phyloP scores from a whole-genome alignment of 1,140 invertebrate genomes.

The Metopolophium dirhodum region DNA sequence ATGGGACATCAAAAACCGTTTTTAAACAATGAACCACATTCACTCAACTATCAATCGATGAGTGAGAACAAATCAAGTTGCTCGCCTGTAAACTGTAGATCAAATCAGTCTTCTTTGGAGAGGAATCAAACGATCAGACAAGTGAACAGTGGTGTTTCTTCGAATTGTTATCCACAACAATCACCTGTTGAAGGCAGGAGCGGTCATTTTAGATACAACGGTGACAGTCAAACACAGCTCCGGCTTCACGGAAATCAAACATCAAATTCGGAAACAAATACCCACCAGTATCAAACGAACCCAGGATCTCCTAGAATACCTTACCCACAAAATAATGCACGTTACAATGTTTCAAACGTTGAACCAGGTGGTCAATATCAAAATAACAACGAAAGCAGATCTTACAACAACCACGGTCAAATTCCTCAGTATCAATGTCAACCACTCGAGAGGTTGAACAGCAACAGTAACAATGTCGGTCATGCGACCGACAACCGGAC shows the following conservation, averaged over 20 bases:
- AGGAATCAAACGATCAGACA: conserved; percentile 28
- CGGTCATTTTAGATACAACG: conserved; percentile 32
- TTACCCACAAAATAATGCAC: background rate
- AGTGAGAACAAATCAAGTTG: background rate
- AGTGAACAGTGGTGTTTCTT: background rate
- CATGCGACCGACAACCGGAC: conserved; percentile 24
- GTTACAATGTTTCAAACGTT: conserved; percentile 11
- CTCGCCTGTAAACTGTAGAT: conserved; percentile 35
- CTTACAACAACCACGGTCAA: conserved; percentile 17
- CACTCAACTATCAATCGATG: conserved; percentile 23
- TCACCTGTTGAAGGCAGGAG: conserved; percentile 33
- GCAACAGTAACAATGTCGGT: background rate
- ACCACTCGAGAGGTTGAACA: conserved; percentile 9
- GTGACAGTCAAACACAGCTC: conserved; percentile 6
- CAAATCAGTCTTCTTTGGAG: conserved; percentile 51
- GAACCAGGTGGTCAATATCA: conserved; percentile 20
- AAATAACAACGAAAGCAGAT: conserved; percentile 33
- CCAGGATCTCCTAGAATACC: background rate
- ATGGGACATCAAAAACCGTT: conserved; percentile 38
- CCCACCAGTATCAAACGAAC: conserved; percentile 9
- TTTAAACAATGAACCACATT: conserved; percentile 23
- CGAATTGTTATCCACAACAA: conserved; percentile 37
- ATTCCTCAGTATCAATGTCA: conserved; percentile 4
- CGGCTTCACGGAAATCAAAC: background rate
- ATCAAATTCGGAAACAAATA: background rate